These are phyloP conservation scores for Glyphotaelius pellucidus DNA, from an alignment of 2,888 invertebrate genomes.

Conservation along the genomic window DNA sequence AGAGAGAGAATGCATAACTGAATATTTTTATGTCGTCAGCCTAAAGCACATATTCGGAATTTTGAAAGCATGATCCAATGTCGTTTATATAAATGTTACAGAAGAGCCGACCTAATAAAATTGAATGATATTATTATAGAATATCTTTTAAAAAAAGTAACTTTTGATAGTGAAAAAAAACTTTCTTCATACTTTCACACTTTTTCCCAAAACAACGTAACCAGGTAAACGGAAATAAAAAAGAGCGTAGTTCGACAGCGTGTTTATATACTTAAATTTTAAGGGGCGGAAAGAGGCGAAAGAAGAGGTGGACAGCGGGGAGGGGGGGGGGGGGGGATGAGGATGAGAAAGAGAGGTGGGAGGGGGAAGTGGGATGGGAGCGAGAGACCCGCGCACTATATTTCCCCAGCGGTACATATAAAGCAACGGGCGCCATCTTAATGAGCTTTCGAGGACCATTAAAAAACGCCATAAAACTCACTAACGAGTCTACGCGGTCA, in stretches of 20 bases:
- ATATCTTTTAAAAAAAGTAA: too few species aligned
- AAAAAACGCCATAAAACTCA: slow-evolving; percentile 66
- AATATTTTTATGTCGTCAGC: too few species aligned
- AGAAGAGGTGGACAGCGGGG: neutral
- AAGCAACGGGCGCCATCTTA: slow-evolving; percentile 65
- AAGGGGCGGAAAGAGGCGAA: neutral
- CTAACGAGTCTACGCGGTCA: slow-evolving; percentile 65
- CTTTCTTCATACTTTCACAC: too few species aligned
- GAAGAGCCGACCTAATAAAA: too few species aligned
- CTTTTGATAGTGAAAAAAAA: too few species aligned
- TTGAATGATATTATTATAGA: too few species aligned
- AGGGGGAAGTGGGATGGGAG: neutral
- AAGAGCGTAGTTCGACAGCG: neutral
- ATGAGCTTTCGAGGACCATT: slow-evolving; percentile 66
- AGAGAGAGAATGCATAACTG: too few species aligned
- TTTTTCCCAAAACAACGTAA: neutral
- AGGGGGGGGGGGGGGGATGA: neutral
- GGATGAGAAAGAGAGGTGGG: neutral
- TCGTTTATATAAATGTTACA: too few species aligned
- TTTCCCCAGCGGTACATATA: slow-evolving; percentile 66
- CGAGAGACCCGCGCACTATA: slow-evolving; percentile 56
- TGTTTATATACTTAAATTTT: slow-evolving; percentile 23
- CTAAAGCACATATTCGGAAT: too few species aligned
- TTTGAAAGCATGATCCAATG: too few species aligned
- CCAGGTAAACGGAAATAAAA: neutral